Conservation (phyloP, 2,113 vertebrate species). For the Melanostigma gelatinosum region DNA sequence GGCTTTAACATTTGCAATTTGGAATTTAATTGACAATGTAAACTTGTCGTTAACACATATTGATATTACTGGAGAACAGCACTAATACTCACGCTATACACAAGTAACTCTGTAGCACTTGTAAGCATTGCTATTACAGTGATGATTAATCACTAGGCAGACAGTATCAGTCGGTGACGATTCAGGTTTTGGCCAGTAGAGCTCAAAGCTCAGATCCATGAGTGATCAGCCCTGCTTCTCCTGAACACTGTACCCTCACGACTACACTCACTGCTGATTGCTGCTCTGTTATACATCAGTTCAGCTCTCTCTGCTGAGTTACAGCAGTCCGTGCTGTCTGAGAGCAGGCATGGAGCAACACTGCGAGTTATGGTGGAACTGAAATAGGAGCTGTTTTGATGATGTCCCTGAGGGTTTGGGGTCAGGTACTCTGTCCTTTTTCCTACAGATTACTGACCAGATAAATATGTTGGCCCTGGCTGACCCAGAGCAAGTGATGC, state of each 20-base stretch:
- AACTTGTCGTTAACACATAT: neutral
- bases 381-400: slow-evolving; percentile 53
- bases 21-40: neutral
- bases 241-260: slow-evolving; percentile 29
- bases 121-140: neutral
- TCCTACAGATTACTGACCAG: slow-evolving; percentile 66
- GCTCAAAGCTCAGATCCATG: neutral
- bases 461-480: slow-evolving; percentile 62
- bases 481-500: slow-evolving; percentile 49
- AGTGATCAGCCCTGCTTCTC: slow-evolving; percentile 36
- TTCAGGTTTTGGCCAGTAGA: slow-evolving; percentile 38
- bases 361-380: slow-evolving; percentile 22
- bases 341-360: slow-evolving; percentile 8
- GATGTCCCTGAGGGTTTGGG: slow-evolving; percentile 58
- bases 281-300: slow-evolving; percentile 51
- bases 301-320: neutral
- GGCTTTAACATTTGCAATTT: neutral
- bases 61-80: neutral
- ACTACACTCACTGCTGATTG: slow-evolving; percentile 34
- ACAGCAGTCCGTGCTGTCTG: slow-evolving; percentile 25
- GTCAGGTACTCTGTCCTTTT: slow-evolving; percentile 50
- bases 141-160: slow-evolving; percentile 9
- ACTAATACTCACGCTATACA: neutral
- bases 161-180: neutral
- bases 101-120: neutral